Evolutionary conservation across 2,888 invertebrate genomes (phyloP), one percentile per base, ranked within the genome.

Genomic region (Zaprionus lineosus): DNA sequence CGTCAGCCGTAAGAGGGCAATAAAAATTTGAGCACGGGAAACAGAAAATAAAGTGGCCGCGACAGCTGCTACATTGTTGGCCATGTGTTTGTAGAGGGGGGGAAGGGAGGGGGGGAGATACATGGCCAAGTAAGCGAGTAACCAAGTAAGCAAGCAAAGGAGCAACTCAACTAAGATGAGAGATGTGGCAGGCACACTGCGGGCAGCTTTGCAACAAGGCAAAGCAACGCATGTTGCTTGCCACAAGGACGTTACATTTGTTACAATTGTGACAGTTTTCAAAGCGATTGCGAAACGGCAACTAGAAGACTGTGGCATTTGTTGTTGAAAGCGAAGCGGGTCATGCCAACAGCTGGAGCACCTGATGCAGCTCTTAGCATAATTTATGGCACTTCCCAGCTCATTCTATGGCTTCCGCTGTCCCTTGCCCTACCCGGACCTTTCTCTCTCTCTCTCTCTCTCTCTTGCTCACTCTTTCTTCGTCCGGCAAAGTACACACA

Each of bases 291-390:
- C 76, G 37, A 64, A 73, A 66, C 59, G 62, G 24, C 73, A 62
- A 52, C 64, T 74, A 57, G 65, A 64, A 73, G 71, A 75, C 66
- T 67, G 61, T 66, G 67, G 37, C 75, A 81, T 61, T 74, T 72
- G 52, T 55, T 74, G 57, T 31, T 37, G 47, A 18, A 47, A 62
- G 15, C 18, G 21, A 19, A n/a, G n/a, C n/a, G n/a, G n/a, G n/a
- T n/a, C n/a, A n/a, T n/a, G n/a, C n/a, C n/a, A 41, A 33, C 15
- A 46, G 24, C 8, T 6, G 43, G 34, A 36, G 46, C 75, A 73
- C 73, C 70, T 73, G 75, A 39, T 57, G 51, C 33, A 51, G 57
- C 44, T 16, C 21, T 29, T 50, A 56, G 39, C 41, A 56, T 67
- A 41, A 73, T 73, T 66, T 61, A 75, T 51, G 66, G 31, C 43